Conservation (phyloP, 2,797 vertebrate species). For the Pachyuromys duprasi region DNA sequence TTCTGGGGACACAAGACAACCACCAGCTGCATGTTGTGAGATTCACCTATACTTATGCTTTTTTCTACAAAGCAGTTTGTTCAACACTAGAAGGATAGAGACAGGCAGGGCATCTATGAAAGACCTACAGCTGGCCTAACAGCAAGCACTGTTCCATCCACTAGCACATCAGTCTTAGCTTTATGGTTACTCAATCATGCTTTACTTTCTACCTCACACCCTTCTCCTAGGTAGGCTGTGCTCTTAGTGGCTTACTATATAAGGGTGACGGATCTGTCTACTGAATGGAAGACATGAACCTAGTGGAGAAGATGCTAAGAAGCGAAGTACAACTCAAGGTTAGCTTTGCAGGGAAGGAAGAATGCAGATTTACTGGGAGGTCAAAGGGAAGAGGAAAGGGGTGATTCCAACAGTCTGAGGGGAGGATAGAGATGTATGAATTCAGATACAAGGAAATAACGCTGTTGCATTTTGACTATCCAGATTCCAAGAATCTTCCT, state of each 20-base stretch:
- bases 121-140: background rate
- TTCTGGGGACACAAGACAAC: constrained; percentile 10
- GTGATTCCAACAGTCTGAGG: background rate
- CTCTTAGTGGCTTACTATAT: background rate
- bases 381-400: background rate
- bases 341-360: background rate
- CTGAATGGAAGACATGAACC: background rate
- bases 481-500: background rate
- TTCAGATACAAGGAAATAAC: background rate
- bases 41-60: background rate
- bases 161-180: background rate
- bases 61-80: background rate
- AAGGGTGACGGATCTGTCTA: background rate
- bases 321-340: background rate
- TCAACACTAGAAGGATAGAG: background rate
- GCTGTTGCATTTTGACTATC: background rate
- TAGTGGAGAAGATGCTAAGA: background rate
- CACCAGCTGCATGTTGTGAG: background rate
- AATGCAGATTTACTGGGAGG: background rate
- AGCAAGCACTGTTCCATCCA: no score
- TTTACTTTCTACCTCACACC: fast-evolving
- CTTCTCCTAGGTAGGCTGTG: background rate
- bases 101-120: background rate
- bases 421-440: background rate
- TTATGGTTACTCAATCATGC: background rate